A percentile compares a stretch with the other conserved stretches of the same genome.
These are phyloP conservation scores for Epistrophe grossulariae DNA, from an alignment of 2,888 invertebrate genomes.

Conservation along the genomic window DNA sequence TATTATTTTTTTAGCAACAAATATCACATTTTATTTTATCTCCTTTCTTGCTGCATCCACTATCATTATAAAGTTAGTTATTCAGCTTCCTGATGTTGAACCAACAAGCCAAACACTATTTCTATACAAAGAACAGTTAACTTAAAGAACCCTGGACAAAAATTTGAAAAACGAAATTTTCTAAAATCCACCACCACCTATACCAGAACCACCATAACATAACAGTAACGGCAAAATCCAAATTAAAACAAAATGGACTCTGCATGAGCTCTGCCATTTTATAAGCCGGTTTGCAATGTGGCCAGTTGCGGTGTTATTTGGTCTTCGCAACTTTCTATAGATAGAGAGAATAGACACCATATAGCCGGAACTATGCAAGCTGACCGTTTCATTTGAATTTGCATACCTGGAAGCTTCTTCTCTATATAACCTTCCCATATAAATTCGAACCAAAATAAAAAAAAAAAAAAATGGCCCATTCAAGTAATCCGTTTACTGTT, in stretches of 20 bases:
- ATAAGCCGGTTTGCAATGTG: conserved; percentile 42
- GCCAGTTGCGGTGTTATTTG: conserved; percentile 26
- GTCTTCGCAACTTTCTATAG: conserved; percentile 21
- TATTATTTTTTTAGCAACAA: background rate
- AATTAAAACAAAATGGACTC: conserved; percentile 57
- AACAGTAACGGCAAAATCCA: conserved; percentile 27
- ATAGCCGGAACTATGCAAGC: conserved; percentile 32
- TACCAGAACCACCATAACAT: background rate
- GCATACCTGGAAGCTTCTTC: conserved; percentile 43
- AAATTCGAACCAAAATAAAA: background rate
- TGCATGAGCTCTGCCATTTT: conserved; percentile 19
- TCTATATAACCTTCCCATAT: background rate
- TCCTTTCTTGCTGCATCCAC: conserved; percentile 16
- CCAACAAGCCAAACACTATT: conserved; percentile 13
- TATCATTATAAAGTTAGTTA: background rate
- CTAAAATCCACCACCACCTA: conserved; percentile 15
- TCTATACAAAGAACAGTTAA: background rate
- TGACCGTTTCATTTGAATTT: conserved; percentile 65
- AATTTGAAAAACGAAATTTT: conserved; percentile 33
- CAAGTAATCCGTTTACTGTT: conserved; percentile 66
- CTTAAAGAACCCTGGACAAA: conserved; percentile 33
- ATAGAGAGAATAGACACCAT: background rate
- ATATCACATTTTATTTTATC: background rate
- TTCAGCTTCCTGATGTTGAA: conserved; percentile 8
- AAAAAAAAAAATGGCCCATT: conserved; percentile 40